Conservation (phyloP, 2,113 vertebrate species). For the Epinephelus cyanopodus region DNA sequence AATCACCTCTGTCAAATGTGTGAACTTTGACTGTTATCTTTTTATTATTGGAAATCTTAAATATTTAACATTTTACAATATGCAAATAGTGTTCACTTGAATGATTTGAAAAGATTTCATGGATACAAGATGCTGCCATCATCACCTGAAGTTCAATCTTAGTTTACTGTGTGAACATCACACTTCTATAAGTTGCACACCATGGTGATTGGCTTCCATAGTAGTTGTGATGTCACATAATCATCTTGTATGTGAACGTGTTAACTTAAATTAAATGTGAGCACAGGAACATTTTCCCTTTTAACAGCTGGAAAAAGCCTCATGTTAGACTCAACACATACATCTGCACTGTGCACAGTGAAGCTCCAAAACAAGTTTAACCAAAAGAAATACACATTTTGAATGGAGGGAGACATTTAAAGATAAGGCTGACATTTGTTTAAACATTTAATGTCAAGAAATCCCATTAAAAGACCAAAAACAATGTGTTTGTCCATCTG, state of each 20-base stretch:
- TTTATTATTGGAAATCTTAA: too few relatives aligned
- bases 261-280: neutral
- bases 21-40: neutral
- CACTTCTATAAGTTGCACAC: slow-evolving; percentile 3
- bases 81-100: neutral
- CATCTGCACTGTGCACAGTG: neutral
- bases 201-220: slow-evolving; percentile 7
- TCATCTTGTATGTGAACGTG: neutral
- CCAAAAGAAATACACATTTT: neutral
- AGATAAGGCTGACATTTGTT: neutral
- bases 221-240: neutral
- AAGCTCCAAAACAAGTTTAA: slow-evolving; percentile 15
- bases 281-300: neutral
- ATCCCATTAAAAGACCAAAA: neutral
- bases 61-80: neutral
- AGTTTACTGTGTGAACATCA: neutral
- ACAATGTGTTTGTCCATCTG: neutral
- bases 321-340: neutral
- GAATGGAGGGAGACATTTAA: neutral
- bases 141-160: slow-evolving; percentile 5
- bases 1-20: neutral
- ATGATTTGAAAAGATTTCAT: neutral
- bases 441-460: neutral
- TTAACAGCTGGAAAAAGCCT: neutral
- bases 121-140: slow-evolving; percentile 2